Evolutionary conservation across 2,113 vertebrate genomes (phyloP).

Genomic region (Herpetotheres cachinnans): DNA sequence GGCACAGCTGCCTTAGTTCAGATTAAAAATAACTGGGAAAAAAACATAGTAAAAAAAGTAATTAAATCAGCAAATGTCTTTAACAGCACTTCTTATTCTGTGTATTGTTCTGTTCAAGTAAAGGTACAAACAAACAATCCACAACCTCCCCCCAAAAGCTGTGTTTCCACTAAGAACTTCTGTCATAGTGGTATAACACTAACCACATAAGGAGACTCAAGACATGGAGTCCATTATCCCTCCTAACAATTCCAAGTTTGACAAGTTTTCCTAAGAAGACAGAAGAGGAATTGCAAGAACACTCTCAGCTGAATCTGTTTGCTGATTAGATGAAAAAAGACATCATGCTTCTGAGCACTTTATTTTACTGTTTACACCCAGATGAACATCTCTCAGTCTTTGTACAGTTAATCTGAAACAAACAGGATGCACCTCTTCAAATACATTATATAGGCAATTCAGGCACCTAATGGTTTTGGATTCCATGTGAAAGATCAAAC

Average conservation of each 20-base stretch:
- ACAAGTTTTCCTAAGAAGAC: not conserved
- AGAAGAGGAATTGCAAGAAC: not conserved
- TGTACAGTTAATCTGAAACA: not conserved
- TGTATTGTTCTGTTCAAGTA: not conserved
- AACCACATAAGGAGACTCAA: not conserved
- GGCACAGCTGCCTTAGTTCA: not conserved
- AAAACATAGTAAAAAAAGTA: not conserved
- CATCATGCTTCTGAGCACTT: not conserved
- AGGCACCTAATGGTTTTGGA: not conserved
- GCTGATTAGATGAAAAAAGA: not conserved
- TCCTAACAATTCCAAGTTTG: not conserved
- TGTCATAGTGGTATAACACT: not conserved
- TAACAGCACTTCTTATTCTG: not conserved
- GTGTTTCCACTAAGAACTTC: not conserved
- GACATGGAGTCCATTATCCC: not conserved
- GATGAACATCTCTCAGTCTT: not conserved
- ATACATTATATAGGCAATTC: not conserved
- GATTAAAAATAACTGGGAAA: not conserved
- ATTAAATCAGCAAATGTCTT: not conserved
- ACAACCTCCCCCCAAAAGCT: not conserved
- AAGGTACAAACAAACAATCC: not conserved
- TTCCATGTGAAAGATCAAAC: not conserved
- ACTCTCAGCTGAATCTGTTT: not conserved
- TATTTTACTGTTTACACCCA: not conserved
- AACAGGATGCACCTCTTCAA: not conserved